These are phyloP conservation scores for Eutolmus rufibarbis DNA, from an alignment of 2,888 invertebrate genomes.

Conservation along the genomic window DNA sequence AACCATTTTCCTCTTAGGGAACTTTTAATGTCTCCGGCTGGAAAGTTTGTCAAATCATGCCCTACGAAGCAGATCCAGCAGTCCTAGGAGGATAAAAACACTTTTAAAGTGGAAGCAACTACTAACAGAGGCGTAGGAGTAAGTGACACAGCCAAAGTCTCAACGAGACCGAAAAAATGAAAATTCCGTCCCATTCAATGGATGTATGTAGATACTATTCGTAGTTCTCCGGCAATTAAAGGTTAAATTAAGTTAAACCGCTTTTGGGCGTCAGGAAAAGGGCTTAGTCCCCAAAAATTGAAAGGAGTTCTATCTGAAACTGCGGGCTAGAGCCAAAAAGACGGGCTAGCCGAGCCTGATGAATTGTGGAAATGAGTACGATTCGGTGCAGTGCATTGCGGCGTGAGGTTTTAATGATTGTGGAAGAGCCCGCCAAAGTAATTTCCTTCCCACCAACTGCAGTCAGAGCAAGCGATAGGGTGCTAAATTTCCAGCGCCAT, in stretches of 20 bases:
- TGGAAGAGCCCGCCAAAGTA: background rate
- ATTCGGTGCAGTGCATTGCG: background rate
- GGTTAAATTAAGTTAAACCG: constrained; percentile 36
- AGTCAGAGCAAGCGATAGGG: background rate
- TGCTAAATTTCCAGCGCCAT: background rate
- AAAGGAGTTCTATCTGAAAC: background rate
- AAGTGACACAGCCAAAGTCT: background rate
- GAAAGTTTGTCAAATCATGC: constrained; percentile 36
- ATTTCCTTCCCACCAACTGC: background rate
- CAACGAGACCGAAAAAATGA: background rate
- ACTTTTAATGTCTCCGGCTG: constrained; percentile 27
- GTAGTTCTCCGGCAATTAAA: background rate
- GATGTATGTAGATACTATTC: background rate
- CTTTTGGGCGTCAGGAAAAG: constrained; percentile 6
- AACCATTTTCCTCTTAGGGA: constrained; percentile 21
- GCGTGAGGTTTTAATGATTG: constrained; percentile 1
- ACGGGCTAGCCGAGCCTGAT: background rate
- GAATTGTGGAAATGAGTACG: background rate
- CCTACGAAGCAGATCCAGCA: constrained; percentile 21
- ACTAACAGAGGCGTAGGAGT: background rate
- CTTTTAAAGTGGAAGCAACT: background rate
- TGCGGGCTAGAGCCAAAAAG: background rate
- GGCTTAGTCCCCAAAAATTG: background rate
- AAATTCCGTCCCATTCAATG: background rate
- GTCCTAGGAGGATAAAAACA: constrained; percentile 17